Evolutionary conservation across 1,140 invertebrate genomes (phyloP).

Genomic region (Charaxes varanes): DNA sequence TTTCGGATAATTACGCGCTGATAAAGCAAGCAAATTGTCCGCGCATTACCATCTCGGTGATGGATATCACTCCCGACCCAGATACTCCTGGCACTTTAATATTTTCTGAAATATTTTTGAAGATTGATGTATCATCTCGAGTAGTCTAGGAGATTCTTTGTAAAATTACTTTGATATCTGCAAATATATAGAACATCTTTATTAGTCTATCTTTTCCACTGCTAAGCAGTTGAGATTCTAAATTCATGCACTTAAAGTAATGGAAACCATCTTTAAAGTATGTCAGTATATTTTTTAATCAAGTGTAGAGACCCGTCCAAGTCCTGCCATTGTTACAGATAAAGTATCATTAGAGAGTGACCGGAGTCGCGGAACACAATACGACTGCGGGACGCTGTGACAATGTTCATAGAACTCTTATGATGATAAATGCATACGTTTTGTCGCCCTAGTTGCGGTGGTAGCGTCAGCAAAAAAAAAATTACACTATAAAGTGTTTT

Average conservation of each 20-base stretch:
- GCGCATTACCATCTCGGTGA: slow-evolving; percentile 50
- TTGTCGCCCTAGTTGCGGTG: slow-evolving; percentile 31
- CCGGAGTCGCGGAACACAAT: slow-evolving; percentile 19
- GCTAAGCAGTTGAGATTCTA: no score
- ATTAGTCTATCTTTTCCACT: no score
- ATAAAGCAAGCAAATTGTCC: slow-evolving; percentile 64
- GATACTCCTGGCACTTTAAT: slow-evolving; percentile 31
- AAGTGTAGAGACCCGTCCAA: neutral
- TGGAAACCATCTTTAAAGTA: neutral
- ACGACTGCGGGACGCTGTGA: slow-evolving; percentile 20
- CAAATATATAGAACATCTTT: no score
- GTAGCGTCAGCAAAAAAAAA: slow-evolving; percentile 35
- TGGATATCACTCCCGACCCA: slow-evolving; percentile 41
- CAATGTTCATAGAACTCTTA: slow-evolving; percentile 42
- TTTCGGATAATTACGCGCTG: slow-evolving; percentile 65
- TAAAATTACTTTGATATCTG: no score
- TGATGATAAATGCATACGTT: slow-evolving; percentile 62
- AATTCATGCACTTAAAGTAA: no score
- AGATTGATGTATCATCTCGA: neutral
- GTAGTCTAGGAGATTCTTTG: neutral
- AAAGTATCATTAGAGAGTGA: slow-evolving; percentile 23
- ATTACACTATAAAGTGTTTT: neutral
- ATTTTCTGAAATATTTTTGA: slow-evolving; percentile 7
- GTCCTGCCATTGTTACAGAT: neutral
- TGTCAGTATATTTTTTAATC: no score